These are phyloP conservation scores for Luffia ferchaultella DNA, from an alignment of 2,888 invertebrate species.

Conservation along the genomic window DNA sequence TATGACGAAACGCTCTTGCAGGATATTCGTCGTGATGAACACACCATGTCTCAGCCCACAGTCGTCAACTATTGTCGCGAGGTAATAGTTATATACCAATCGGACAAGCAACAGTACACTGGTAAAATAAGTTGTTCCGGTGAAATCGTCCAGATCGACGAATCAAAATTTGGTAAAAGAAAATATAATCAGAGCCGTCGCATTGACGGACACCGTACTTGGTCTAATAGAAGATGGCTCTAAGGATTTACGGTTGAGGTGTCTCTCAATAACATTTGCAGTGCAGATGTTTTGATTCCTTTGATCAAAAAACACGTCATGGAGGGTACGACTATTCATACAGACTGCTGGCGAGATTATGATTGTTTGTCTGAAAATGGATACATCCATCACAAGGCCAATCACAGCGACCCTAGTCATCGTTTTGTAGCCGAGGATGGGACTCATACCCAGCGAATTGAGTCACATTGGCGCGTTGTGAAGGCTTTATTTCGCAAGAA, in stretches of 20 bases:
- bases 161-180: constrained; percentile 15
- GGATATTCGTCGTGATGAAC: constrained; percentile 1
- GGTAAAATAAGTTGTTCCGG: constrained; percentile 15
- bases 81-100: constrained; percentile 12
- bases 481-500: too few relatives aligned
- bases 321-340: constrained; percentile 1
- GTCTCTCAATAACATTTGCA: constrained; percentile 14
- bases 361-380: constrained; percentile 13
- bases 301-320: neutral
- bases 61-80: constrained; percentile 13
- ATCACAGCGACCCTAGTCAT: constrained; percentile 13
- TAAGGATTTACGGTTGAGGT: constrained; percentile 21
- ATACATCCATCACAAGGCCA: constrained; percentile 16
- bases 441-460: constrained; percentile 16
- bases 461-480: constrained; percentile 14
- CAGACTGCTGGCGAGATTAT: neutral
- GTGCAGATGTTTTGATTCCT: neutral
- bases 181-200: constrained; percentile 13
- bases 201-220: too few relatives aligned
- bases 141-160: constrained; percentile 18
- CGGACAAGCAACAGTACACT: constrained; percentile 8
- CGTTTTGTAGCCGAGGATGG: constrained; percentile 17
- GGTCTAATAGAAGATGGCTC: constrained; percentile 20
- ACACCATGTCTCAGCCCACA: neutral
- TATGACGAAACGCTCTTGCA: constrained; percentile 3